These are phyloP conservation scores for Ochropleura plecta DNA, from an alignment of 2,888 invertebrate genomes.

Conservation along the genomic window DNA sequence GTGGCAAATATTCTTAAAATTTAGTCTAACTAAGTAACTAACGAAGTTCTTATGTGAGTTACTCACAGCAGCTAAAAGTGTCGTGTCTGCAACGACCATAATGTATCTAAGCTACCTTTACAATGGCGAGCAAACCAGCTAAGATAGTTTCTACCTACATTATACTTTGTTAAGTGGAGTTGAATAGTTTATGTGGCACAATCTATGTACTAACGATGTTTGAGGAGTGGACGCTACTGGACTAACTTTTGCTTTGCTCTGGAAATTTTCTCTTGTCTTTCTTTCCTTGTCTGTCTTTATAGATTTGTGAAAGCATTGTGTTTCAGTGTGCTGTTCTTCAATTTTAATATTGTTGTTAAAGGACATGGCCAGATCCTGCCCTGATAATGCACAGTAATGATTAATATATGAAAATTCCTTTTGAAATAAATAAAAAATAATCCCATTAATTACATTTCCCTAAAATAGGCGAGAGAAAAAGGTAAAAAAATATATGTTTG, in stretches of 20 bases:
- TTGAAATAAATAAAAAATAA: too few species aligned
- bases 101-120: constrained; percentile 33
- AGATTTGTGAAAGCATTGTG: not conserved
- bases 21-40: too few species aligned
- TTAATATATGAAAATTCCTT: too few species aligned
- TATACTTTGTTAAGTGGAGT: constrained; percentile 49
- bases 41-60: too few species aligned
- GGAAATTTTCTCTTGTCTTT: not conserved
- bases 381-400: too few species aligned
- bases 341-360: too few species aligned
- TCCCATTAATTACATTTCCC: too few species aligned
- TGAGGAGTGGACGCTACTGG: constrained; percentile 5
- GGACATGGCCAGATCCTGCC: too few species aligned
- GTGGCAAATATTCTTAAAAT: too few species aligned
- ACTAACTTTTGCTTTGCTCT: constrained; percentile 8
- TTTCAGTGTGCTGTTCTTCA: too few species aligned
- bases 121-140: constrained; percentile 24
- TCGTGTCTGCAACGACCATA: constrained; percentile 7
- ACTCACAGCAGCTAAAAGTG: not conserved
- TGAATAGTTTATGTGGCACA: constrained; percentile 39
- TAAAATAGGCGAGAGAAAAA: too few species aligned
- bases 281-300: not conserved
- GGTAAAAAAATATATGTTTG: too few species aligned
- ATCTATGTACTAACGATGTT: constrained; percentile 28
- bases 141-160: constrained; percentile 47